Evolutionary conservation across 2,797 vertebrate genomes (phyloP).

Genomic region (Ctenochaetus hawaiiensis): DNA sequence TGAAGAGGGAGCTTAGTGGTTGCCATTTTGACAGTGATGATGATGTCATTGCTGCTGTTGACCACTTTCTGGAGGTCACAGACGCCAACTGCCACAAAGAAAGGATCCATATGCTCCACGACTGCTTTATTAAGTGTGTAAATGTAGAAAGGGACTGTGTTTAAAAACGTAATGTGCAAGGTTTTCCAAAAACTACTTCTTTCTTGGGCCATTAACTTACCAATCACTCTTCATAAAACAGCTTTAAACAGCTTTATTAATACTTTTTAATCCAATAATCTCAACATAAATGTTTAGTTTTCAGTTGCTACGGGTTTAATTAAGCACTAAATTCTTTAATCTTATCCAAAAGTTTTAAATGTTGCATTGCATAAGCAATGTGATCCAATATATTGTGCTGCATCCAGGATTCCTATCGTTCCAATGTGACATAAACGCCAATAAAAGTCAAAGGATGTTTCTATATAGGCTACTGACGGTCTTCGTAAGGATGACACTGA

Average conservation of each 20-base stretch:
- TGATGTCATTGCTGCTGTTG: no score
- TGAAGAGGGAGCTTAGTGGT: no score
- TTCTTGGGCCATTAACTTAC: no score
- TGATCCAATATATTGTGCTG: slow-evolving; percentile 34
- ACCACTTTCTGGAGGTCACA: no score
- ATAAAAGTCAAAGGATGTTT: slow-evolving; percentile 34
- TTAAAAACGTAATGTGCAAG: no score
- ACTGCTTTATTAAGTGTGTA: no score
- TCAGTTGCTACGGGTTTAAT: slow-evolving; percentile 9
- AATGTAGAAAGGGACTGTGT: no score
- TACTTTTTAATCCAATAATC: background rate
- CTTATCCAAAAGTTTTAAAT: background rate
- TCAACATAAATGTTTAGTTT: background rate
- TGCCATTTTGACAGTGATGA: no score
- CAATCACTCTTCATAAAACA: background rate
- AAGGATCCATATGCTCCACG: no score
- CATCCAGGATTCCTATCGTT: slow-evolving; percentile 49
- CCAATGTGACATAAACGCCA: slow-evolving; percentile 36
- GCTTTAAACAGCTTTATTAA: slow-evolving; percentile 11
- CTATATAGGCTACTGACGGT: slow-evolving; percentile 34
- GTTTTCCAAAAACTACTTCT: no score
- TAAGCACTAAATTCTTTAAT: background rate
- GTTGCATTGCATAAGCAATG: slow-evolving; percentile 44
- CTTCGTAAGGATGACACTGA: slow-evolving; percentile 58
- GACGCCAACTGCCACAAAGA: no score